Base-by-base conservation (phyloP, 2,113 vertebrate genomes). In the Egretta garzetta region DNA sequence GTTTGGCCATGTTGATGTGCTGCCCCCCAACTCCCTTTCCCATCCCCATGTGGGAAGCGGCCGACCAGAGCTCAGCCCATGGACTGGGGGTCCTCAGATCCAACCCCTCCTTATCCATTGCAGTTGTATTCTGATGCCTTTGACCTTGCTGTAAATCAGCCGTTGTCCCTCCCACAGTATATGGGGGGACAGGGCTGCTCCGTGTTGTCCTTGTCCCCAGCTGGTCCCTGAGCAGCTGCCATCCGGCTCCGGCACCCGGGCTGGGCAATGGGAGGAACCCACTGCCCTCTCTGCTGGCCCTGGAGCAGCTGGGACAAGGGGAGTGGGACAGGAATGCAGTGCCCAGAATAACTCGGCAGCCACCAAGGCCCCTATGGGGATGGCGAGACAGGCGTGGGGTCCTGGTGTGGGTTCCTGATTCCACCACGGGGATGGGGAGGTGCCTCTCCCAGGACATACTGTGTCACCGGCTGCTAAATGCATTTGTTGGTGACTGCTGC, bases 191-290 rank as follows among this genome's bases (percentile, higher is more conserved):
- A 1, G 52, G 60, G 45, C 75, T 79, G 39, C 64, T 90, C 80
- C 0, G 0, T 59, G 72, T 79, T 7, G 1, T 33, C 87, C 86
- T 91, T 84, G 79, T 96, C 63, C 80, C 94, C 89, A 76, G 67
- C 80, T 90, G 92, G 89, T 95, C 92, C 80, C 84, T 1, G 4
- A 19, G 93, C 96, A 97, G 94, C 95, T 97, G 97, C 83, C 2
- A 19, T 55, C 23, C 0, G 1, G 37, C 79, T 74, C 56, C 10
- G 59, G 81, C 16, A 10, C 86, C 85, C 9, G 2, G 83, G 72
- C 91, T 93, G 92, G 91, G 94, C 30, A 4, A 96, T 77, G 88
- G 77, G 56, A 81, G 79, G 85, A 97, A 83, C 93, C 43, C 1
- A 0, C 91, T 96, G 64, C 80, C 72, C 88, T 95, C 83, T 72